phyloP scores from a whole-genome alignment of 92 coral and sea anemone genomes.

The Palythoa heliodiscus region DNA sequence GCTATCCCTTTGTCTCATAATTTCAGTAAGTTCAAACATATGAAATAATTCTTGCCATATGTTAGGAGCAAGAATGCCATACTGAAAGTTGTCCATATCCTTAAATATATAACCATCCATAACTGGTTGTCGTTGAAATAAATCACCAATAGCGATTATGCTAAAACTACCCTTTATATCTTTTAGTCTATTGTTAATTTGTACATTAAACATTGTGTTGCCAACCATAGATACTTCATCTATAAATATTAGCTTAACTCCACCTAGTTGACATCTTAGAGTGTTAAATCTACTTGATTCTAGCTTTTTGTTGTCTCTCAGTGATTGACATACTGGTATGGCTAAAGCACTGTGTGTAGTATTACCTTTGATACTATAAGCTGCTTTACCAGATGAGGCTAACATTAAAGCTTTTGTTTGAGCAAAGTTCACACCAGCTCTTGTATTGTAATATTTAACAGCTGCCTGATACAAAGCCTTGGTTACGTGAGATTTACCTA shows the following conservation, averaged over 20 bases:
- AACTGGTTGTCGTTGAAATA: constrained; percentile 44
- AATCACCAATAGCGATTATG: constrained; percentile 57
- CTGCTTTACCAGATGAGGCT: constrained; percentile 14
- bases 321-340: constrained; percentile 9
- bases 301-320: constrained; percentile 10
- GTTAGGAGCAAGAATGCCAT: constrained; percentile 62
- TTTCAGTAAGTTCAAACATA: not conserved
- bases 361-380: constrained; percentile 4
- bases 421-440: constrained; percentile 10
- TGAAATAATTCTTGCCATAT: constrained; percentile 17
- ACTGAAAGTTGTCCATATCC: constrained; percentile 60
- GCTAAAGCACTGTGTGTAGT: constrained; percentile 11
- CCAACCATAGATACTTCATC: constrained; percentile 42
- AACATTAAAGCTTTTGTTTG: constrained; percentile 8
- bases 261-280: constrained; percentile 9
- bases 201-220: constrained; percentile 47
- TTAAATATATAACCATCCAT: constrained; percentile 49
- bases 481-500: constrained; percentile 13
- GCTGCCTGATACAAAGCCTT: constrained; percentile 21
- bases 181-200: constrained; percentile 47
- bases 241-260: constrained; percentile 12
- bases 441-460: not conserved
- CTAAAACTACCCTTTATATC: constrained; percentile 24
- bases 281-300: not conserved
- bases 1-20: constrained; percentile 67